phyloP scores from a whole-genome alignment of 2,797 vertebrate species.

The Paguma larvata region DNA sequence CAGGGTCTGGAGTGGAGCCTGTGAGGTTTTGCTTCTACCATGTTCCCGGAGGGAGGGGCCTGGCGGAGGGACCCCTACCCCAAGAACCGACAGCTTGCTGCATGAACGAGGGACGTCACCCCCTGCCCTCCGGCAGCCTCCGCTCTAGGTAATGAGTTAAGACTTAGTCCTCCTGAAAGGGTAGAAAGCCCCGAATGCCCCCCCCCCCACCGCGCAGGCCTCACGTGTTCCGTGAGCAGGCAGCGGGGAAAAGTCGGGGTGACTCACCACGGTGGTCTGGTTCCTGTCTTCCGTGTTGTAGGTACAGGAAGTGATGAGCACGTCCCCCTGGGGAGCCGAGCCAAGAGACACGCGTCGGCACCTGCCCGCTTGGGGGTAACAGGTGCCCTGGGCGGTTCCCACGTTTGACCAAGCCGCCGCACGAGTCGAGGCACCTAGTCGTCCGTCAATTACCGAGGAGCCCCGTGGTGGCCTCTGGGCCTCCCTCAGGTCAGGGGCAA shows the following conservation, averaged over 20 bases:
- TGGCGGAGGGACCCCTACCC: not conserved
- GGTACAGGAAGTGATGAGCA: conserved; percentile 94
- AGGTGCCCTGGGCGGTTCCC: rapidly evolving
- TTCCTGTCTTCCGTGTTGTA: conserved; percentile 94
- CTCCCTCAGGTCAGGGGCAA: rapidly evolving
- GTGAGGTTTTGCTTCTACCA: not conserved
- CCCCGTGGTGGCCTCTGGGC: rapidly evolving
- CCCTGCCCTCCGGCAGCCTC: not conserved
- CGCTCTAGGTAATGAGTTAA: rapidly evolving
- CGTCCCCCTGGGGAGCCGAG: conserved; percentile 91
- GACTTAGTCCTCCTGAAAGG: rapidly evolving
- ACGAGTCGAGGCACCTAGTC: rapidly evolving
- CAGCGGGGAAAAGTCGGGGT: rapidly evolving
- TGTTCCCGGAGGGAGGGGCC: not conserved
- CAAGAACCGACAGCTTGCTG: rapidly evolving
- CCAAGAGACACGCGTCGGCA: not conserved
- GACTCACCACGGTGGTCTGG: conserved; percentile 93
- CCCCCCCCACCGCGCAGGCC: rapidly evolving
- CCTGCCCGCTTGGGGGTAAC: rapidly evolving
- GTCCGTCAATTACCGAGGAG: rapidly evolving
- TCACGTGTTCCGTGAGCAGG: rapidly evolving
- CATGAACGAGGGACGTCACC: rapidly evolving
- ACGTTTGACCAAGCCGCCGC: rapidly evolving
- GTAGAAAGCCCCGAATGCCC: rapidly evolving
- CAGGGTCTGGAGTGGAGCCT: no score